Conservation (phyloP, 2,797 vertebrate species). For the Rhinophrynus dorsalis region DNA sequence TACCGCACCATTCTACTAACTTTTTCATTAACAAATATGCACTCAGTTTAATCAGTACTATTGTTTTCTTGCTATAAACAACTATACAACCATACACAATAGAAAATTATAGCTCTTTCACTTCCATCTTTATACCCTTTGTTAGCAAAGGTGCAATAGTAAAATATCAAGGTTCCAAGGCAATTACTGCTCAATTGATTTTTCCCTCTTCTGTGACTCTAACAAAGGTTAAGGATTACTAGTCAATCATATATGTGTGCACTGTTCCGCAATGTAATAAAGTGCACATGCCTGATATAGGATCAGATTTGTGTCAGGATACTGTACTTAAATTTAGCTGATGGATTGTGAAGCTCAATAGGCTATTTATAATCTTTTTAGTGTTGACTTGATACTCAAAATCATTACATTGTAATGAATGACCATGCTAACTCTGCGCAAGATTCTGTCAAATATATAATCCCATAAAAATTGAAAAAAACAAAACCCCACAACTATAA, state of each 20-base stretch:
- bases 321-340: not conserved
- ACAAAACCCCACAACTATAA: no score
- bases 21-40: constrained; percentile 18
- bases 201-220: constrained; percentile 29
- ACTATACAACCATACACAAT: not conserved
- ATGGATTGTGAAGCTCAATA: not conserved
- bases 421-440: not conserved
- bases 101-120: constrained; percentile 7
- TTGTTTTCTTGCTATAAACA: not conserved
- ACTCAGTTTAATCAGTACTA: constrained; percentile 7
- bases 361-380: not conserved
- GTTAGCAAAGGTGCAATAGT: constrained; percentile 18
- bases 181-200: constrained; percentile 31
- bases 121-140: constrained; percentile 31
- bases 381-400: not conserved
- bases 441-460: no score
- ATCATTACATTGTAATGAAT: not conserved
- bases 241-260: not conserved
- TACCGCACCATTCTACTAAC: not conserved
- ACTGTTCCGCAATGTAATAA: not conserved
- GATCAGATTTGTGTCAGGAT: not conserved
- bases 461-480: no score
- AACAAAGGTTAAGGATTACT: constrained; percentile 36
- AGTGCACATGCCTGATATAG: not conserved
- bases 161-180: constrained; percentile 23